phyloP scores from a whole-genome alignment of 1,140 invertebrate species.

The Tetramorium simillimum region DNA sequence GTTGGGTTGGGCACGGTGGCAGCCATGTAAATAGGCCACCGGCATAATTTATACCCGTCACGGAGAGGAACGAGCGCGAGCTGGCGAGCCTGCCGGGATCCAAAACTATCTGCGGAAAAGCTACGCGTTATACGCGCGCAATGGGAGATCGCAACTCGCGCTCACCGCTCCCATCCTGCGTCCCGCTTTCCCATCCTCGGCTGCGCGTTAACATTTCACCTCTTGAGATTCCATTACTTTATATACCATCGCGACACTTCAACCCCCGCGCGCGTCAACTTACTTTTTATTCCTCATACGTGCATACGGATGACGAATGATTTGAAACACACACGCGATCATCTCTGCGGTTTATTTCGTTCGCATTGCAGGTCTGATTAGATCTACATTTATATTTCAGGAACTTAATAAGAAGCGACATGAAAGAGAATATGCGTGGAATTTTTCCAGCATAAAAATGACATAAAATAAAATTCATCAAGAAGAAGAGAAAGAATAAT shows the following conservation, averaged over 20 bases:
- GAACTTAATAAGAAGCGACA: constrained; percentile 29
- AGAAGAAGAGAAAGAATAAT: neutral
- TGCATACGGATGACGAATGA: neutral
- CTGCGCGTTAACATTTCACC: constrained; percentile 43
- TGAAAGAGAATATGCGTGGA: neutral
- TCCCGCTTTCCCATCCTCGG: constrained; percentile 8
- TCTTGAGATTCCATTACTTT: constrained; percentile 55
- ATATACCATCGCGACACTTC: constrained; percentile 24
- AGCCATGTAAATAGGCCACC: constrained; percentile 81
- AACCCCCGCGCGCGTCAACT: neutral
- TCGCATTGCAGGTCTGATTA: neutral
- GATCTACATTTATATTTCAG: neutral
- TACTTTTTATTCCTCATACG: neutral
- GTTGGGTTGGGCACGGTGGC: constrained; percentile 68
- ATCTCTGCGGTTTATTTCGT: neutral
- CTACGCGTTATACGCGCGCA: constrained; percentile 69
- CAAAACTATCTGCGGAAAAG: constrained; percentile 70
- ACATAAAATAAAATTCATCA: neutral
- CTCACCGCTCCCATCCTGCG: neutral
- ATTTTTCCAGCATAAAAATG: neutral
- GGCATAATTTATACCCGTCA: constrained; percentile 82
- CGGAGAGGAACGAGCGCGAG: constrained; percentile 70
- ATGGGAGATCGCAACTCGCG: constrained; percentile 65
- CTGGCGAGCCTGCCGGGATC: constrained; percentile 70
- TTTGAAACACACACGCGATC: neutral